These are phyloP conservation scores for Seriola dumerili DNA, from an alignment of 2,113 vertebrate genomes.

Conservation along the genomic window DNA sequence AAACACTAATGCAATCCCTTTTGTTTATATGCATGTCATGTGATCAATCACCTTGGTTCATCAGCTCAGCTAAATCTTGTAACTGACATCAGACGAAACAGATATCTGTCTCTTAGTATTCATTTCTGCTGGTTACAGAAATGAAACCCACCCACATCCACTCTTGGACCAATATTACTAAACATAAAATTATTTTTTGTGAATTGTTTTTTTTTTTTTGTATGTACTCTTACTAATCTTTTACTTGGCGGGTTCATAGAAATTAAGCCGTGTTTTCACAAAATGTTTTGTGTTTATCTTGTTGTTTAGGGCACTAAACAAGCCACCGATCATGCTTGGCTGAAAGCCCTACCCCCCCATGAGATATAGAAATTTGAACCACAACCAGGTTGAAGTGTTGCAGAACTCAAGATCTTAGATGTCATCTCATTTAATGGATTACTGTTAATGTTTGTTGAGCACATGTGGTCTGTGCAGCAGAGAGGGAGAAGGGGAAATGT, in stretches of 20 bases:
- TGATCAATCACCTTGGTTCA: not conserved
- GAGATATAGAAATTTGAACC: slow-evolving; percentile 38
- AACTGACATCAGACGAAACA: not conserved
- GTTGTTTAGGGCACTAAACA: slow-evolving; percentile 44
- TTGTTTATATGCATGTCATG: not conserved
- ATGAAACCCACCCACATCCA: slow-evolving; percentile 52
- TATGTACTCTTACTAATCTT: slow-evolving; percentile 25
- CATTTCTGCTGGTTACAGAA: slow-evolving; percentile 85
- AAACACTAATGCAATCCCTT: slow-evolving; percentile 44
- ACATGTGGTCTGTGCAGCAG: slow-evolving; percentile 68
- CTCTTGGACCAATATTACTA: slow-evolving; percentile 67
- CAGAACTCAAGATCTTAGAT: slow-evolving; percentile 16
- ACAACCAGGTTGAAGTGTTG: slow-evolving; percentile 58
- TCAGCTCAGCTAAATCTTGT: slow-evolving; percentile 10
- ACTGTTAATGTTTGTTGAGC: slow-evolving; percentile 31
- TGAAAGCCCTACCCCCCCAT: slow-evolving; percentile 1
- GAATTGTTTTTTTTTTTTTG: not conserved
- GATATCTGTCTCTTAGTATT: slow-evolving; percentile 16
- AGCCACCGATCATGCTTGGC: slow-evolving; percentile 16
- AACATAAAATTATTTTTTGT: no score
- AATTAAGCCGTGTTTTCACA: slow-evolving; percentile 19
- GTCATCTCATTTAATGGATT: slow-evolving; percentile 35
- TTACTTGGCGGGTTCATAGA: slow-evolving; percentile 2
- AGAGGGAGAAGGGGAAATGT: slow-evolving; percentile 42
- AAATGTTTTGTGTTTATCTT: slow-evolving; percentile 27